Evolutionary conservation across 1,140 invertebrate genomes (phyloP).

Genomic region (Drosophila mauritiana): DNA sequence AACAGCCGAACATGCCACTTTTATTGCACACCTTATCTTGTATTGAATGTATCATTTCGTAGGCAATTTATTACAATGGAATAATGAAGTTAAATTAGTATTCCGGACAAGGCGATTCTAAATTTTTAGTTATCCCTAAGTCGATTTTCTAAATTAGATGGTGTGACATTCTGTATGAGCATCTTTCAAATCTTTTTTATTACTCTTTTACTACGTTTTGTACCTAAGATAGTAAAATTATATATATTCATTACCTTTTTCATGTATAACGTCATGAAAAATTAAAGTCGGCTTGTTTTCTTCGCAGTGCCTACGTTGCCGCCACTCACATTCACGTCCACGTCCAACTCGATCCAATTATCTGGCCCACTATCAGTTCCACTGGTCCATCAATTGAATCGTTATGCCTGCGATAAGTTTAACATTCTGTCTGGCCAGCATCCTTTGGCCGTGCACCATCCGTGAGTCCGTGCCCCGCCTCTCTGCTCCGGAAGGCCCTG

Average conservation of each 20-base stretch:
- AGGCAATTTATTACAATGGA: background rate
- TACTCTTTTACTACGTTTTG: background rate
- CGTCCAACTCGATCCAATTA: constrained; percentile 42
- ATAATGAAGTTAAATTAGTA: background rate
- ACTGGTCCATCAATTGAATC: constrained; percentile 51
- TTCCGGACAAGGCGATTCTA: background rate
- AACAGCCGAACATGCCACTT: background rate
- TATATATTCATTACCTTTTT: no score
- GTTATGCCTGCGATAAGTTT: constrained; percentile 54
- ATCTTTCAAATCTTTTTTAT: background rate
- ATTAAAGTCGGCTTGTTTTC: background rate
- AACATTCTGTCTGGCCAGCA: constrained; percentile 47
- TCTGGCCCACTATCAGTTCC: constrained; percentile 32
- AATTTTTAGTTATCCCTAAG: background rate
- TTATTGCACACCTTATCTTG: background rate
- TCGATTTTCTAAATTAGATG: background rate
- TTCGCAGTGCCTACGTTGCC: constrained; percentile 1
- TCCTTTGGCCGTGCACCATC: constrained; percentile 11
- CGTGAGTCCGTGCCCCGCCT: background rate
- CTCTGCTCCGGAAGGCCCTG: constrained; percentile 22
- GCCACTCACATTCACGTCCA: background rate
- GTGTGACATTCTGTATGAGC: background rate
- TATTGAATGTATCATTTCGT: constrained; percentile 4
- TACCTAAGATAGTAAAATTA: background rate
- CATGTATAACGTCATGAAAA: no score